Percentiles rank a stretch among this genome's conserved stretches.
Conservation (phyloP, 35 echinoderm and acorn worm species). For the Apostichopus parvimensis region DNA sequence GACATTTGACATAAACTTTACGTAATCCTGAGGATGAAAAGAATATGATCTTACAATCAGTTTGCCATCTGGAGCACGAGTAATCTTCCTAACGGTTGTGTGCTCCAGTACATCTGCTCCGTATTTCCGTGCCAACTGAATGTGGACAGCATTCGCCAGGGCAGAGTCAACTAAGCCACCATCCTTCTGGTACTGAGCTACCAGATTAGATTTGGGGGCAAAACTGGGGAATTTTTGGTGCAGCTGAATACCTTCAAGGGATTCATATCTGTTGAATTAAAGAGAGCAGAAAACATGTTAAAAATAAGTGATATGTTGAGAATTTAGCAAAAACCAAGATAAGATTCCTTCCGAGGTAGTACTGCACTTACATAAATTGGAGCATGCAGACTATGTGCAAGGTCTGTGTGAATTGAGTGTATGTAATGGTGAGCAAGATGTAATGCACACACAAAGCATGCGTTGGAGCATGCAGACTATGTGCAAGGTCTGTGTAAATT, state of each 20-base stretch:
- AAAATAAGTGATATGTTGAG: background rate
- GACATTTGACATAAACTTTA: too few species aligned
- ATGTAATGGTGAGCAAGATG: too few species aligned
- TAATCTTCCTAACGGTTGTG: slow-evolving; percentile 35
- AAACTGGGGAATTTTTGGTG: slow-evolving; percentile 67
- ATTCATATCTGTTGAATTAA: slow-evolving; percentile 66
- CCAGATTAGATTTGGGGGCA: slow-evolving; percentile 30
- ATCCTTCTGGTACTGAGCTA: slow-evolving; percentile 77
- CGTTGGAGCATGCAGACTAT: too few species aligned
- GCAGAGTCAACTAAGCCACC: slow-evolving; percentile 77
- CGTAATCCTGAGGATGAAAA: too few species aligned
- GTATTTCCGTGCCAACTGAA: slow-evolving; percentile 78
- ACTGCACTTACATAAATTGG: too few species aligned
- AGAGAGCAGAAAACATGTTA: background rate
- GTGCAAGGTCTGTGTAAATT: too few species aligned
- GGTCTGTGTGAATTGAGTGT: too few species aligned
- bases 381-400: too few species aligned
- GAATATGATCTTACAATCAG: background rate
- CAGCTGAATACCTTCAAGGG: slow-evolving; percentile 53
- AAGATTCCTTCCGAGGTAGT: too few species aligned
- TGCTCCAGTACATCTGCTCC: slow-evolving; percentile 69
- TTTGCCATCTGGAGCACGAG: slow-evolving; percentile 17
- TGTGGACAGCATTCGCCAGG: slow-evolving; percentile 76
- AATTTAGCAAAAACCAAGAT: too few species aligned
- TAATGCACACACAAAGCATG: too few species aligned